Conservation (phyloP, 64 coral and sea anemone species). For the Trachythela sp. region DNA sequence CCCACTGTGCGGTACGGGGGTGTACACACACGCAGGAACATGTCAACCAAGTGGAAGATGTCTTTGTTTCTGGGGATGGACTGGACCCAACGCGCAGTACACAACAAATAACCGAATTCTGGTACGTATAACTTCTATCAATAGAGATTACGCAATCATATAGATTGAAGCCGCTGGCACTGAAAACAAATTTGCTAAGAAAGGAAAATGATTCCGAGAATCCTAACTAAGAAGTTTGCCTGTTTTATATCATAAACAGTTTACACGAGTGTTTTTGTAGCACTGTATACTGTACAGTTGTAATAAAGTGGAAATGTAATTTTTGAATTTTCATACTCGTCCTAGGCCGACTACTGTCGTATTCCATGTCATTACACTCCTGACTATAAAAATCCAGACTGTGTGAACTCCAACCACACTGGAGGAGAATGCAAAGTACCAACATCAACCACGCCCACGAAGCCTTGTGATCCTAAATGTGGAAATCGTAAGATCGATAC, state of each 20-base stretch:
- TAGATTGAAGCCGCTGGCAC: too few relatives aligned
- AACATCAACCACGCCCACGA: not conserved
- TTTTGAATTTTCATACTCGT: not conserved
- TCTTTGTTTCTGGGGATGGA: constrained; percentile 21
- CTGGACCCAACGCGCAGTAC: constrained; percentile 8
- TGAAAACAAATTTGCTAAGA: too few relatives aligned
- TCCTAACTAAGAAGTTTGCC: too few relatives aligned
- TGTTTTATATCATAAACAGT: not conserved
- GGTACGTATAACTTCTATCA: too few relatives aligned
- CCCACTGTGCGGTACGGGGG: not conserved
- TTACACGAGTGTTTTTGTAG: too few relatives aligned
- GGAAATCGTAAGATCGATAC: not conserved
- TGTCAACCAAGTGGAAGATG: constrained; percentile 26
- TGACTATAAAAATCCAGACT: not conserved
- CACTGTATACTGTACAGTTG: too few relatives aligned
- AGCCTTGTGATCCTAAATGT: not conserved
- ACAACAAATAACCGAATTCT: not conserved
- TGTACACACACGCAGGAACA: not conserved
- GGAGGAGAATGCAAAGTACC: not conserved
- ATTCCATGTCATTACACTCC: constrained; percentile 21
- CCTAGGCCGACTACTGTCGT: constrained; percentile 11
- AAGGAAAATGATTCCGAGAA: too few relatives aligned
- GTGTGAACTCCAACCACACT: not conserved
- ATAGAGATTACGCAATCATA: not conserved
- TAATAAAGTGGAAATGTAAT: too few relatives aligned